phyloP scores from a whole-genome alignment of 2,113 vertebrate genomes.

The Ammodytes marinus region DNA sequence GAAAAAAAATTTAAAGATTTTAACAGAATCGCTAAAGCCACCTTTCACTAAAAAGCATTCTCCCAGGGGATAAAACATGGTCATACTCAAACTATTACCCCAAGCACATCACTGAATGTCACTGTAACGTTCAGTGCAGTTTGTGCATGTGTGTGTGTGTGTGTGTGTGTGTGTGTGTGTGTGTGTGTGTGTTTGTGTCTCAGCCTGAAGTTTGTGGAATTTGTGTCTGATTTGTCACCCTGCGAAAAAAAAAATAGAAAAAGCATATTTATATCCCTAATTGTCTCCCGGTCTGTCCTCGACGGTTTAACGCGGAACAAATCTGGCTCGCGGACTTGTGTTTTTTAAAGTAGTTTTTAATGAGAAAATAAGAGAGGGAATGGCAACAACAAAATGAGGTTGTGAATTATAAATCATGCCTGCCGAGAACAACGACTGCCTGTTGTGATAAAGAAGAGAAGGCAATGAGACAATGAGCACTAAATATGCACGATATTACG shows the following conservation, averaged over 20 bases:
- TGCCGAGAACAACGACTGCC: neutral
- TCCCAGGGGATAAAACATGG: neutral
- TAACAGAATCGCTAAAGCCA: no score
- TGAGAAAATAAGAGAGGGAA: constrained; percentile 33
- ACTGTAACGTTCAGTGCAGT: constrained; percentile 6
- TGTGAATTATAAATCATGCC: constrained; percentile 44
- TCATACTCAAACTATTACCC: neutral
- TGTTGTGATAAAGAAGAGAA: neutral
- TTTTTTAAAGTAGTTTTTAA: constrained; percentile 53
- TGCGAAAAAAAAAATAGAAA: constrained; percentile 7
- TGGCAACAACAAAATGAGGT: constrained; percentile 34
- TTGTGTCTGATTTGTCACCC: constrained; percentile 9
- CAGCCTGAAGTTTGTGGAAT: neutral
- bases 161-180: no score
- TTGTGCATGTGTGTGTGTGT: neutral
- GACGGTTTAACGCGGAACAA: constrained; percentile 22
- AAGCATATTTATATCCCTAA: constrained; percentile 31
- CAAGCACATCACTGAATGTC: constrained; percentile 4
- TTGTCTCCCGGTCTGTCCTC: constrained; percentile 16
- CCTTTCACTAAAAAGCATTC: neutral
- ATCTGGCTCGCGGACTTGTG: constrained; percentile 19
- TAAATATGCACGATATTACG: constrained; percentile 40
- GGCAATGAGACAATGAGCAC: constrained; percentile 23
- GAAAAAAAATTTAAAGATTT: no score
- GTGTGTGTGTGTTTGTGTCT: neutral